Percentiles rank a stretch among this genome's conserved stretches.
phyloP scores from a whole-genome alignment of 2,797 vertebrate species.

The Galagoides demidoff region DNA sequence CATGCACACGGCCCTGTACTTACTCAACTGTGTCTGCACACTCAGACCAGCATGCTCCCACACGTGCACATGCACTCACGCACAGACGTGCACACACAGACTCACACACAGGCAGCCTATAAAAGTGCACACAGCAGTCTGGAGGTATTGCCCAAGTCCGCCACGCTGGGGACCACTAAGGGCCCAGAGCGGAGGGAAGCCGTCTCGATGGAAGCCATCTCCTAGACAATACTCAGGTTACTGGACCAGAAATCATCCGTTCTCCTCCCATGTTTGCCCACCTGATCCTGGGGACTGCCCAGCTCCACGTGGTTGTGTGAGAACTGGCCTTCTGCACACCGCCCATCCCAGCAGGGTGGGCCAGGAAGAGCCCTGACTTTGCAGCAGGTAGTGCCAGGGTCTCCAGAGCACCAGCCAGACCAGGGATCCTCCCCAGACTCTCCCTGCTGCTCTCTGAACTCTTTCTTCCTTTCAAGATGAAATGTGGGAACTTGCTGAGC shows the following conservation, averaged over 20 bases:
- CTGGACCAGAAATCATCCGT: background rate
- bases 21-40: too few relatives aligned
- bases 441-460: background rate
- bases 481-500: background rate
- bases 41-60: rapidly evolving
- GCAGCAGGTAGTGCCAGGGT: background rate
- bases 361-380: rapidly evolving
- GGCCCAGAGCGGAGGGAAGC: too few relatives aligned
- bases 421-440: background rate
- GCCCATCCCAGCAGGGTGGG: background rate
- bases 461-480: background rate
- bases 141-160: background rate
- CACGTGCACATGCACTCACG: too few relatives aligned
- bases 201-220: rapidly evolving
- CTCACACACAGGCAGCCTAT: background rate
- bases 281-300: rapidly evolving
- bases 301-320: rapidly evolving
- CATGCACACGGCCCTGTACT: too few relatives aligned
- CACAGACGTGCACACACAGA: background rate
- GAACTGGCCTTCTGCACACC: background rate
- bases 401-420: background rate
- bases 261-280: background rate
- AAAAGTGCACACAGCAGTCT: rapidly evolving
- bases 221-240: rapidly evolving
- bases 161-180: rapidly evolving